A percentile compares a stretch with the other conserved stretches of the same genome.
These are phyloP conservation scores for Regulus satrapa DNA, from an alignment of 2,113 vertebrate species.

Conservation along the genomic window DNA sequence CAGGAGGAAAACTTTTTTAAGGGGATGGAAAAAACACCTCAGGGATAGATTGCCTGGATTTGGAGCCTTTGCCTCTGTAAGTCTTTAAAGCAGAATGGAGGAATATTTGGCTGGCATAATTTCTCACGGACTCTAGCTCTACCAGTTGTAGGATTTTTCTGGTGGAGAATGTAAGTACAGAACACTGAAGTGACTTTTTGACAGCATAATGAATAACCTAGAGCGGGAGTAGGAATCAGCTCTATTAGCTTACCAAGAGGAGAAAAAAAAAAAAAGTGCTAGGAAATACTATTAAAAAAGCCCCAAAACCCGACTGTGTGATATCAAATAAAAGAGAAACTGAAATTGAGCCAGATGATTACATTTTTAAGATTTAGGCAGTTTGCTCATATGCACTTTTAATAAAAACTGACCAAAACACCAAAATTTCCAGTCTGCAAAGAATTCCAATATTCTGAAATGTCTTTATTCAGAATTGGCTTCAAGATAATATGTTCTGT, in stretches of 20 bases:
- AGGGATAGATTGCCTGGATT: not conserved
- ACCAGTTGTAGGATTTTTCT: not conserved
- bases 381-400: not conserved
- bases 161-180: not conserved
- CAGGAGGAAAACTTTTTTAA: slow-evolving; percentile 10
- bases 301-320: not conserved
- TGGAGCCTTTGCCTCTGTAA: not conserved
- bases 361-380: not conserved
- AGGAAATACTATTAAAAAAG: not conserved
- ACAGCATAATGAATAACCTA: not conserved
- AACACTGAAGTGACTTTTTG: not conserved
- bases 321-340: not conserved
- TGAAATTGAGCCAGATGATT: not conserved
- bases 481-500: not conserved
- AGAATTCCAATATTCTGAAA: not conserved
- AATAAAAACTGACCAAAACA: not conserved
- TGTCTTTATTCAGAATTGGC: not conserved
- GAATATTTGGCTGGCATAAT: not conserved
- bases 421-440: not conserved
- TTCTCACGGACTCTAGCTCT: not conserved
- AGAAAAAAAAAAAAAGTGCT: not conserved
- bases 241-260: not conserved
- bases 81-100: not conserved
- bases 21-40: not conserved
- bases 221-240: not conserved